These are phyloP conservation scores for Mythimna vitellina DNA, from an alignment of 2,888 invertebrate genomes.

Conservation along the genomic window DNA sequence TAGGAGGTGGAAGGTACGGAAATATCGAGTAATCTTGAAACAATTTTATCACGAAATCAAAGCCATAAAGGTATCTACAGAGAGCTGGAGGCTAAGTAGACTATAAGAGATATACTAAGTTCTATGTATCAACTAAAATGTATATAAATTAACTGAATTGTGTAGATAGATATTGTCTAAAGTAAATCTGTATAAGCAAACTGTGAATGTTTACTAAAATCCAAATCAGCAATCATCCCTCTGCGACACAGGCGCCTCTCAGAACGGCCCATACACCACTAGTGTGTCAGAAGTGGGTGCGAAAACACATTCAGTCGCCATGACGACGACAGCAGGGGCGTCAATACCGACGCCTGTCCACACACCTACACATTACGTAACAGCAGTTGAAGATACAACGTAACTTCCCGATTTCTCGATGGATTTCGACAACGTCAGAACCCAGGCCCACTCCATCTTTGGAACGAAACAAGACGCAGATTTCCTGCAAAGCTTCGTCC, in stretches of 20 bases:
- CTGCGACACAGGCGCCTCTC: constrained; percentile 55
- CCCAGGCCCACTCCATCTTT: constrained; percentile 91
- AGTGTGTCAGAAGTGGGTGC: constrained; percentile 75
- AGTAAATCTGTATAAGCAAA: background rate
- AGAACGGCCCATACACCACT: constrained; percentile 66
- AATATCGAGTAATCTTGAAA: background rate
- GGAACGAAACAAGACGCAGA: constrained; percentile 93
- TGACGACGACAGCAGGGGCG: constrained; percentile 86
- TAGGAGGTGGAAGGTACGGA: background rate
- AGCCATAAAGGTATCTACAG: background rate
- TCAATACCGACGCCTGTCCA: constrained; percentile 84
- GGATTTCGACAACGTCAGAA: constrained; percentile 84
- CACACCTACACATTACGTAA: constrained; percentile 83
- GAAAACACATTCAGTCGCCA: constrained; percentile 85
- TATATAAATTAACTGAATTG: background rate
- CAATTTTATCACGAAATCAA: background rate
- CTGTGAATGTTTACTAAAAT: background rate
- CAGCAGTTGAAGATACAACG: constrained; percentile 34
- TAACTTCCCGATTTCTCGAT: constrained; percentile 57
- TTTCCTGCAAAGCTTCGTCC: constrained; percentile 94
- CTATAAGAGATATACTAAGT: background rate
- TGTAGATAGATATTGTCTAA: background rate
- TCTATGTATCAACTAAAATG: background rate
- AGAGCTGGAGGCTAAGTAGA: background rate
- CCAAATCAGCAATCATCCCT: background rate